These are phyloP conservation scores for Pteruthius melanotis DNA, from an alignment of 2,113 vertebrate genomes.

Conservation along the genomic window DNA sequence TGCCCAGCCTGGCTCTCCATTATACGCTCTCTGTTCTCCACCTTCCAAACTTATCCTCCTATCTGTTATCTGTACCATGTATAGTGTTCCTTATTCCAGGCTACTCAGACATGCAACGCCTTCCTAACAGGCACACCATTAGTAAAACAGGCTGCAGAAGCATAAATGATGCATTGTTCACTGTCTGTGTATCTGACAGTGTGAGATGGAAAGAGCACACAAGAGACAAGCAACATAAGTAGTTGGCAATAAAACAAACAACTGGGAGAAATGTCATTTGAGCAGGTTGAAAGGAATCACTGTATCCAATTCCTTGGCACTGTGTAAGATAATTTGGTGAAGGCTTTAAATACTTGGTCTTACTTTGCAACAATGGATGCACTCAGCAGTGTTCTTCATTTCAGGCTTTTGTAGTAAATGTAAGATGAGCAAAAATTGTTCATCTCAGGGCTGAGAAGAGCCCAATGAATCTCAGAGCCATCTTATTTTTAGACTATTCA, in stretches of 20 bases:
- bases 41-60: slow-evolving; percentile 50
- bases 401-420: slow-evolving; percentile 16
- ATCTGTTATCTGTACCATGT: slow-evolving; percentile 37
- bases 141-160: slow-evolving; percentile 56
- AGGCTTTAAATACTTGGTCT: not conserved
- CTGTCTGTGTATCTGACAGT: slow-evolving; percentile 52
- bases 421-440: slow-evolving; percentile 20
- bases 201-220: slow-evolving; percentile 66
- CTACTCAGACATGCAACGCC: slow-evolving; percentile 55
- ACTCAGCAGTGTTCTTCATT: slow-evolving; percentile 16
- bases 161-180: slow-evolving; percentile 54
- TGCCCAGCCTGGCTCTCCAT: slow-evolving; percentile 17
- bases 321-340: not conserved
- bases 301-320: slow-evolving; percentile 13
- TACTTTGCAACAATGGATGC: not conserved
- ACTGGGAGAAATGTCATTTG: slow-evolving; percentile 61
- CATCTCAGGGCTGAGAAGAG: not conserved
- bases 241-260: slow-evolving; percentile 65
- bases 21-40: slow-evolving; percentile 21
- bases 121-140: slow-evolving; percentile 48
- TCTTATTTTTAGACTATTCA: slow-evolving; percentile 3
- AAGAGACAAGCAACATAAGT: slow-evolving; percentile 64
- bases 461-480: not conserved
- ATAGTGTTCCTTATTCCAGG: slow-evolving; percentile 34
- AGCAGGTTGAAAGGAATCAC: slow-evolving; percentile 79